A percentile compares a stretch with the other conserved stretches of the same genome.
Conservation (phyloP, 2,888 invertebrate species). For the Amphipoea lucens region DNA sequence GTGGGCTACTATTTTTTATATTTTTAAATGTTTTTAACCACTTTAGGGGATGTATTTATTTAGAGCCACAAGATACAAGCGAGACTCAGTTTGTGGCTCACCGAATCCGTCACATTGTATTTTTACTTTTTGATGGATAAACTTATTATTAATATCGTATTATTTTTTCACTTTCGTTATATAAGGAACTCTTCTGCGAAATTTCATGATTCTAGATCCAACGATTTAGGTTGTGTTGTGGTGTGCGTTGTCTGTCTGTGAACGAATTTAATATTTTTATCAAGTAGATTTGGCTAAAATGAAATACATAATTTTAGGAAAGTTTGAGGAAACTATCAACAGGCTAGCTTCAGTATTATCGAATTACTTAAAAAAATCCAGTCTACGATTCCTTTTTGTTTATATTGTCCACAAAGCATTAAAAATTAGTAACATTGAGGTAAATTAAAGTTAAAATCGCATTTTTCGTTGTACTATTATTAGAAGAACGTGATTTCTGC, state of each 20-base stretch:
- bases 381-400: background rate
- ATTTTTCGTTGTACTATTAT: slow-evolving; percentile 12
- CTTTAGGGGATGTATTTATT: no score
- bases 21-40: background rate
- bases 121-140: no score
- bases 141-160: no score
- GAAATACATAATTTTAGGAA: slow-evolving; percentile 3
- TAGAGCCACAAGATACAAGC: no score
- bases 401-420: background rate
- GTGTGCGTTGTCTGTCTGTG: background rate
- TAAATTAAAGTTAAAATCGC: slow-evolving; percentile 30
- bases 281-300: background rate
- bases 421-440: background rate
- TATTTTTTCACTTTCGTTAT: no score
- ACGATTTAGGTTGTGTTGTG: no score
- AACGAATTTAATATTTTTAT: background rate
- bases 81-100: no score
- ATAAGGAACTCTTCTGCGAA: background rate
- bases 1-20: no score
- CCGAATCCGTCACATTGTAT: no score
- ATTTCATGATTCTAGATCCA: background rate
- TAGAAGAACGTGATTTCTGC: slow-evolving; percentile 29
- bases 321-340: slow-evolving; percentile 11
- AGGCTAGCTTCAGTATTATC: background rate
- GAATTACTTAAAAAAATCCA: background rate